Conservation (phyloP, 2,888 invertebrate species). For the Mythimna pallens region DNA sequence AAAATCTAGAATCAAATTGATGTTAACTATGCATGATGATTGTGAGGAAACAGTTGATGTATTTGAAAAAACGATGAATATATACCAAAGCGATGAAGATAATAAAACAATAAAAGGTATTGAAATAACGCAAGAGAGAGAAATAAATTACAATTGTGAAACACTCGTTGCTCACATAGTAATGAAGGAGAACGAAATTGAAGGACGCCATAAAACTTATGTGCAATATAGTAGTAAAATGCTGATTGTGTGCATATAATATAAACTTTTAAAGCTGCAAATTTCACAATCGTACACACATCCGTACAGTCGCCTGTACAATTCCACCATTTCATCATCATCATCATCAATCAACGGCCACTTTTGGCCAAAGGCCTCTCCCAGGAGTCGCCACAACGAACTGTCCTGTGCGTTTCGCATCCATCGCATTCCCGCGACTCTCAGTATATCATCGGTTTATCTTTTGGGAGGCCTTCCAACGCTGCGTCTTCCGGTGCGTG, state of each 20-base stretch:
- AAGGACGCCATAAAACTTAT: background rate
- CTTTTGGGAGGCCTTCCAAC: too few species aligned
- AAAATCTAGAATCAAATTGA: slow-evolving; percentile 45
- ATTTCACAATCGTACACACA: slow-evolving; percentile 7
- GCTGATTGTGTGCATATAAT: too few species aligned
- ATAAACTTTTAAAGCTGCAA: background rate
- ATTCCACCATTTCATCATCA: background rate
- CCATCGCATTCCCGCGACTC: too few species aligned
- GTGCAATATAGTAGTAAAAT: background rate
- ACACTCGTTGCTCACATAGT: background rate
- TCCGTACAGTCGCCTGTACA: background rate
- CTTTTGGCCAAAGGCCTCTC: too few species aligned
- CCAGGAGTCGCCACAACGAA: too few species aligned
- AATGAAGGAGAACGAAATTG: background rate
- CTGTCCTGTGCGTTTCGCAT: too few species aligned
- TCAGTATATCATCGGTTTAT: too few species aligned
- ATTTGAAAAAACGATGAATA: slow-evolving; percentile 9
- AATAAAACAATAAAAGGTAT: slow-evolving; percentile 29
- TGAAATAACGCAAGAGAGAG: background rate
- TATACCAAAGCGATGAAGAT: slow-evolving; percentile 7
- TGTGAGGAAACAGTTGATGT: slow-evolving; percentile 49
- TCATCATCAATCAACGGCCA: too few species aligned
- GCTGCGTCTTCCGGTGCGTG: too few species aligned
- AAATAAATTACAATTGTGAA: slow-evolving; percentile 22
- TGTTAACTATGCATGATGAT: slow-evolving; percentile 63